Percentiles rank a stretch among this genome's conserved stretches.
phyloP scores from a whole-genome alignment of 2,113 vertebrate species.

The Raja brachyura region DNA sequence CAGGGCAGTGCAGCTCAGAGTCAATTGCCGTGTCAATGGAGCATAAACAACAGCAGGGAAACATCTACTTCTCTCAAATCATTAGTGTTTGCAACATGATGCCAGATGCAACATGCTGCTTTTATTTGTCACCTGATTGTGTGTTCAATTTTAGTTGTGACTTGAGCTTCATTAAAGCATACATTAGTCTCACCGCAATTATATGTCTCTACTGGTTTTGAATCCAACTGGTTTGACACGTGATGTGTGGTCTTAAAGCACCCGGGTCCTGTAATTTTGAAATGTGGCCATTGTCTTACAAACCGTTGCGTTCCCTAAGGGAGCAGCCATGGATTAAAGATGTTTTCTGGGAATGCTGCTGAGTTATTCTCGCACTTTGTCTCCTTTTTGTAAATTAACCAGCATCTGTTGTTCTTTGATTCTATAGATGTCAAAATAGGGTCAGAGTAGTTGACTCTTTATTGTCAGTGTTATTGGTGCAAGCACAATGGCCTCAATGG shows the following conservation, averaged over 20 bases:
- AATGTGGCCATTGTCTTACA: not conserved
- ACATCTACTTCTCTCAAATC: not conserved
- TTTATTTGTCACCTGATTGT: constrained; percentile 2
- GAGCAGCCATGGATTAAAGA: not conserved
- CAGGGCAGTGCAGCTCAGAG: not conserved
- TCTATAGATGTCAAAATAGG: not conserved
- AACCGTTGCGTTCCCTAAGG: not conserved
- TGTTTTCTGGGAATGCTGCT: too few relatives aligned
- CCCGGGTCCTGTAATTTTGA: not conserved
- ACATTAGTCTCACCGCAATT: not conserved
- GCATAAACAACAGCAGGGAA: not conserved
- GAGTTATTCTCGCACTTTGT: too few relatives aligned
- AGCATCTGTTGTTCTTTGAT: too few relatives aligned
- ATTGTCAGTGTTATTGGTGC: not conserved
- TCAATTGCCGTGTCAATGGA: not conserved
- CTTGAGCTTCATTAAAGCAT: not conserved
- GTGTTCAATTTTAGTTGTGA: constrained; percentile 22
- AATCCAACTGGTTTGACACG: not conserved
- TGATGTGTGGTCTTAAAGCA: not conserved
- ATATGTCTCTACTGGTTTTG: not conserved
- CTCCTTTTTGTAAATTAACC: too few relatives aligned
- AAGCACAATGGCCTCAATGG: not conserved
- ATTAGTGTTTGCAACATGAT: not conserved
- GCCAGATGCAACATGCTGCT: not conserved
- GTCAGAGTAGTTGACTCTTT: not conserved